Conservation (phyloP, 2,888 invertebrate species). For the Hecatera dysodea region DNA sequence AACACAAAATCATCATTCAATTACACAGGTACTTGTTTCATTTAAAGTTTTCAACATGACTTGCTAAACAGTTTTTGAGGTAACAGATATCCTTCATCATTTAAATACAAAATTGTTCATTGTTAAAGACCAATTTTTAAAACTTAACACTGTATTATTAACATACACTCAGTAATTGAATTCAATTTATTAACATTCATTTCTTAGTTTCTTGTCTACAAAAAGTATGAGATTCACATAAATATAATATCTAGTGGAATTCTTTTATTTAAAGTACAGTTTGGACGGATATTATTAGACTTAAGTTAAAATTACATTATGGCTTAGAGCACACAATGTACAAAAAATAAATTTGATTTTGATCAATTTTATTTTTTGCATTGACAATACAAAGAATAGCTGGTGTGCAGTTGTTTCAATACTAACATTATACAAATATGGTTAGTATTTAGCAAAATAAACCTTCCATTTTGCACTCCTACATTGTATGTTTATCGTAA, state of each 20-base stretch:
- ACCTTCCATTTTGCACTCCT: background rate
- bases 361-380: too few species aligned
- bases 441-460: background rate
- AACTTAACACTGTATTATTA: constrained; percentile 33
- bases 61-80: constrained; percentile 33
- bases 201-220: constrained; percentile 34
- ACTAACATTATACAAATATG: background rate
- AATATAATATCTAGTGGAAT: constrained; percentile 31
- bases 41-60: constrained; percentile 15
- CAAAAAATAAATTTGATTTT: constrained; percentile 10
- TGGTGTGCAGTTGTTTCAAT: background rate
- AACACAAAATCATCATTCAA: constrained; percentile 42
- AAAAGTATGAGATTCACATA: constrained; percentile 62
- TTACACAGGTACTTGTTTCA: constrained; percentile 15
- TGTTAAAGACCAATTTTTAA: constrained; percentile 20
- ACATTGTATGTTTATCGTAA: background rate
- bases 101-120: constrained; percentile 24
- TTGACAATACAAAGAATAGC: background rate
- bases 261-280: constrained; percentile 12
- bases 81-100: constrained; percentile 44
- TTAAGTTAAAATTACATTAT: constrained; percentile 38
- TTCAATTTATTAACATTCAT: constrained; percentile 24
- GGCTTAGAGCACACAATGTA: constrained; percentile 23
- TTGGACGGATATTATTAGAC: constrained; percentile 61
- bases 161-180: constrained; percentile 45